phyloP scores from a whole-genome alignment of 2,888 invertebrate genomes.

The Epinotia nisella region DNA sequence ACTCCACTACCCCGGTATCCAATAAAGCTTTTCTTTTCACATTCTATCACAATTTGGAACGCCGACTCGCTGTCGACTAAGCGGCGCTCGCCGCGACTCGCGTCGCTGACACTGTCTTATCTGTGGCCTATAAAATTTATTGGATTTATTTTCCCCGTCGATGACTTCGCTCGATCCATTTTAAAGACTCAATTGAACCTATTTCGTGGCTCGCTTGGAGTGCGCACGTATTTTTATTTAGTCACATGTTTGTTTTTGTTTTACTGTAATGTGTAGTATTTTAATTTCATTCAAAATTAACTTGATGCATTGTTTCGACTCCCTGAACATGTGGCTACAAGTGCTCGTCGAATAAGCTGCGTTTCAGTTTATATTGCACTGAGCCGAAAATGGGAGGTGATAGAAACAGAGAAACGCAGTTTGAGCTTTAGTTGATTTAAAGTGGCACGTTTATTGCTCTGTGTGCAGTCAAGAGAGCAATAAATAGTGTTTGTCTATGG shows the following conservation, averaged over 20 bases:
- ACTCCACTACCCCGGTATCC: conserved; percentile 58
- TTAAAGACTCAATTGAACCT: conserved; percentile 22
- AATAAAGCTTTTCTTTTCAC: conserved; percentile 40
- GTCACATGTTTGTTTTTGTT: conserved; percentile 81
- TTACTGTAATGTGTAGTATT: conserved; percentile 59
- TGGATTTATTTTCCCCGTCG: conserved; percentile 39
- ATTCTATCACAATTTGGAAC: conserved; percentile 5
- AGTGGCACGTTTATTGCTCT: conserved; percentile 63
- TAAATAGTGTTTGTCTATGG: conserved; percentile 50
- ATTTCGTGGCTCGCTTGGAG: conserved; percentile 54
- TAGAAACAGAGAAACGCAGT: conserved; percentile 70
- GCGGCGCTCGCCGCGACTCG: conserved; percentile 22
- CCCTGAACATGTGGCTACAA: conserved; percentile 83
- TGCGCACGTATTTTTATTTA: conserved; percentile 76
- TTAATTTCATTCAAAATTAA: conserved; percentile 48
- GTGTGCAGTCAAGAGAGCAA: conserved; percentile 58
- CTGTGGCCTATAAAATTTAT: conserved; percentile 38
- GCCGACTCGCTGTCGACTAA: conserved; percentile 34
- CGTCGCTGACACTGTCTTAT: too few relatives aligned
- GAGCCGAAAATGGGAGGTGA: conserved; percentile 63
- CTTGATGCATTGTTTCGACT: conserved; percentile 51
- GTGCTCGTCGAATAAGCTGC: conserved; percentile 73
- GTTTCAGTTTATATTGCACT: conserved; percentile 69
- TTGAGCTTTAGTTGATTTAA: conserved; percentile 53
- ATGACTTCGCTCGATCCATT: conserved; percentile 29